Base-by-base conservation (phyloP, 1,140 invertebrate genomes). In the Leptopilina clavipes region DNA sequence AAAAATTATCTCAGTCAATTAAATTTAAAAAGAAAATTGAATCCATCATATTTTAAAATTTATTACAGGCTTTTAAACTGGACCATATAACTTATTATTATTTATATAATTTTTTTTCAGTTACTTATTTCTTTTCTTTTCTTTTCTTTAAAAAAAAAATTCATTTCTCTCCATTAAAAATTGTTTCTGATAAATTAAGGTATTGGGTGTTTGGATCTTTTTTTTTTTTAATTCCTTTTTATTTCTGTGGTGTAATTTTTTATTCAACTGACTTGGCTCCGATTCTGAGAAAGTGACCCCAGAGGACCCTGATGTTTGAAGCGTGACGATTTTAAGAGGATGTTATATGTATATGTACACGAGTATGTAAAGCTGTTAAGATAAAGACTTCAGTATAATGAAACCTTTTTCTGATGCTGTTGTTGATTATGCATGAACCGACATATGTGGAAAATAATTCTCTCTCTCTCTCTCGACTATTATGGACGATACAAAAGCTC, bases 271-370 rank as follows among this genome's bases (percentile, higher is more conserved):
- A 40, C 37, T 18, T 11, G 18, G 19, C 22, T 14, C 18, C 19
- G 56, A 12, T 59, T 59, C 56, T 59, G 9, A 59, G 56, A 59
- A 59, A 59, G 56, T 25, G 56, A 59, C 56, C 56, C 56, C 19
- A 40, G 25, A 31, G 3, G 70, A 77, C 52, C 59, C 72, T 37
- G 45, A n/a, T 70, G 76, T 40, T 45, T 77, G 71, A 48, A 79
- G 44, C 77, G 79, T 82, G 76, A 82, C 73, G 59, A 76, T 43
- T 77, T 22, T 37, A 78, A 72, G 19, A 74, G 56, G 54, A 18
- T 59, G 56, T 59, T 12, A 59, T 59, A 59, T 59, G 56, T 59
- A 59, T 59, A 31, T 6, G 22, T 14, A 59, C 12, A 25, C 12
- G 56, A 19, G 56, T 25, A 59, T 59, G 56, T 59, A 25, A 59